Evolutionary conservation across 1,140 invertebrate genomes (phyloP), one percentile per base, ranked within the genome.

Genomic region (Leptestheria dahalacensis): DNA sequence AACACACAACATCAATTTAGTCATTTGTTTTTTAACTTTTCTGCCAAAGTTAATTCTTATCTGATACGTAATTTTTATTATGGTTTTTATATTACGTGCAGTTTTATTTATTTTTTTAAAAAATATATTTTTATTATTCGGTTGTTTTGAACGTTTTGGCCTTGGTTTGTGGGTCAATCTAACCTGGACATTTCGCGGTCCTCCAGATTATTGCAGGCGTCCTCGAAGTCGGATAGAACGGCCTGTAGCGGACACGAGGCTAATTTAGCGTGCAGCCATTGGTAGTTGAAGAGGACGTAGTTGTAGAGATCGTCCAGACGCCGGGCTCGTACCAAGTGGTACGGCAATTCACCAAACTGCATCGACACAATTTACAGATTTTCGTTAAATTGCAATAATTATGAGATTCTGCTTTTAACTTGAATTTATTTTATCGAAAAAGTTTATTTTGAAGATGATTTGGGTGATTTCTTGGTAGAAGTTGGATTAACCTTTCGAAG

Each of bases 201-300:
- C 6, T 87, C 84, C 28, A 92, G 85, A 69, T 92, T 82, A 2
- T 74, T 75, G 53, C 90, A 86, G 1, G 91, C 85, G 69, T 98
- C 95, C 75, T 98, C 94, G 70, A 95, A 97, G 71, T 99, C 95
- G 11, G 87, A 86, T 10, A 98, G 74, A 1, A 97, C 85, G 0
- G 91, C 83, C 76, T 95, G 94, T 1, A 99, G 75, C 1, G 95
- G 93, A 70, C 94, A 97, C 62, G 90, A 91, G 61, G 85, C 87
- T 1, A 98, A 74, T 72, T 98, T 98, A 0, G 93, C 92, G 69
- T 97, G 91, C 0, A 99, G 75, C 91, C 94, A 99, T 63, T 93
- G 84, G 69, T 97, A 99, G 72, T 97, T 97, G 72, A 98, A 99
- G 0, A 98, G 77, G 10, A 97, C 92, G 66, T 94, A 82, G 54